Evolutionary conservation across 2,113 vertebrate genomes (phyloP), one percentile per base, ranked within the genome.

Genomic region (Cygnus buccinator): DNA sequence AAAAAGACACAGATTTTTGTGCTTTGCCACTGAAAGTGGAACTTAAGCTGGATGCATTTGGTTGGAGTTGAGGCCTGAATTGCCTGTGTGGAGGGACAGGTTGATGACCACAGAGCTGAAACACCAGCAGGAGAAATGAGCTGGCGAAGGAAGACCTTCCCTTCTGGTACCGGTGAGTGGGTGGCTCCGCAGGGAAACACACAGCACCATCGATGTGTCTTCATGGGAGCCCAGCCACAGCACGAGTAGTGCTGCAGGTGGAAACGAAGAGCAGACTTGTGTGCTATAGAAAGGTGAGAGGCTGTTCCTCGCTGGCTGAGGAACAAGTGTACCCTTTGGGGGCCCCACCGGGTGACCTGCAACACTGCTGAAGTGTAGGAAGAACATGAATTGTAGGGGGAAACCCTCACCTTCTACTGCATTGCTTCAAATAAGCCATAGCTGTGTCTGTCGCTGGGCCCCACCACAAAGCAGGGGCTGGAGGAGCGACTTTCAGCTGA

Each of bases 311-410:
- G 16, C 86, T 65, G 71, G 86, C 74, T 41, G 74, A 65, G n/a
- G 41, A 82, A 21, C 62, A 52, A 17, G 0, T 18, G 4, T 7
- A 15, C 78, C 71, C 75, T 16, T 43, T 26, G 65, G 71, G 87
- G 82, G 44, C 29, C 55, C 74, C 71, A 44, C 41, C 58, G 50
- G 74, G 70, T 92, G 89, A 74, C 61, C 89, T 61, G 62, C 29
- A 71, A 4, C 41, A 4, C 79, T 31, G 6, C 15, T 72, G 70
- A 70, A 81, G 65, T 61, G 75, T 19, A 70, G 71, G 79, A 62
- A 61, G 62, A 79, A 83, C 48, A 66, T 78, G 66, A 81, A 82
- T 39, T 4, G 7, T 4, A 13, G 57, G 57, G 39, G 84, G 44
- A 88, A 5, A 41, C 3, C 14, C 26, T 91, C 41, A 22, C 79